Evolutionary conservation across 1,140 invertebrate species (phyloP).

Genomic region (Drosophila lini): DNA sequence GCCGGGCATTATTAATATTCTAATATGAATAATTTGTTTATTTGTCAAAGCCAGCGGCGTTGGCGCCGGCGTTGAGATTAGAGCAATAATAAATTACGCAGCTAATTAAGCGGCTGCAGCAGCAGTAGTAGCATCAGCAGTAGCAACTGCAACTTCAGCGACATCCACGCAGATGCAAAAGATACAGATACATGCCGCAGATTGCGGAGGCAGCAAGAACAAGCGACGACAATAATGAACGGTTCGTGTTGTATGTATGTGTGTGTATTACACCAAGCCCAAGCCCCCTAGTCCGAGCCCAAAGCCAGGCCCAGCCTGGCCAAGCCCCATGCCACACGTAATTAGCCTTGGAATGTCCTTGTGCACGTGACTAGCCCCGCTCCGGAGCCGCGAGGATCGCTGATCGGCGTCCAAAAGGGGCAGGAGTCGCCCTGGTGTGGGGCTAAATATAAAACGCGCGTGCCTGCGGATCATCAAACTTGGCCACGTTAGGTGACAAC

Average conservation of each 20-base stretch:
- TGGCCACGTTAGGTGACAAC: constrained; percentile 61
- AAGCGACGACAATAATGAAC: constrained; percentile 71
- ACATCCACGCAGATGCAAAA: constrained; percentile 79
- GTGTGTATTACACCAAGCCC: constrained; percentile 53
- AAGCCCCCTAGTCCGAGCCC: constrained; percentile 29
- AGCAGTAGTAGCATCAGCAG: neutral
- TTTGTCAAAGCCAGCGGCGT: constrained; percentile 72
- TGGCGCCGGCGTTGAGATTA: constrained; percentile 72
- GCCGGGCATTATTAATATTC: constrained; percentile 60
- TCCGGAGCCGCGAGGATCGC: constrained; percentile 20
- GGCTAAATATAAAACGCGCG: constrained; percentile 80
- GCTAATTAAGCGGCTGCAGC: constrained; percentile 70
- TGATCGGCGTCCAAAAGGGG: constrained; percentile 3
- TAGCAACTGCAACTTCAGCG: constrained; percentile 13
- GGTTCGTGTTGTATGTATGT: constrained; percentile 64
- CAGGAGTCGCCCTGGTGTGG: constrained; percentile 38
- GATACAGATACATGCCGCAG: constrained; percentile 72
- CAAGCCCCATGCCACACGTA: constrained; percentile 68
- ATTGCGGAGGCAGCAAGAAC: constrained; percentile 45
- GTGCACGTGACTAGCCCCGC: constrained; percentile 75
- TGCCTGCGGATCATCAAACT: constrained; percentile 76
- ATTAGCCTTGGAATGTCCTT: constrained; percentile 84
- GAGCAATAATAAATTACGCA: constrained; percentile 79
- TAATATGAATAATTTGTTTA: constrained; percentile 79
- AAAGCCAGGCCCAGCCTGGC: constrained; percentile 18